A percentile compares a stretch with the other conserved stretches of the same genome.
Conservation (phyloP, 2,797 vertebrate genomes). For the Adrianichthys oophorus region DNA sequence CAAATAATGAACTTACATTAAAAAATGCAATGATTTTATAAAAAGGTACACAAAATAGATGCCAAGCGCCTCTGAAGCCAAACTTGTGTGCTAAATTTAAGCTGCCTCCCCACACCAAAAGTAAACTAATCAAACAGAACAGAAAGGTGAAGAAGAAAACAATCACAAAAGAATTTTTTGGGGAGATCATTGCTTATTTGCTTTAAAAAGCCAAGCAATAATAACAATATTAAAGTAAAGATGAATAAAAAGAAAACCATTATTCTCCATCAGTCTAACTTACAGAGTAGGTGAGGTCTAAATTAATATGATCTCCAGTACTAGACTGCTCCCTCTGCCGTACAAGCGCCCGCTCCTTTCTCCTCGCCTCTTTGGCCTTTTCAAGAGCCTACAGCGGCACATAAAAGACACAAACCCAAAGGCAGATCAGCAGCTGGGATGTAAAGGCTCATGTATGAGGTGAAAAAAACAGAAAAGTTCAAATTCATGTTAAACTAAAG, state of each 20-base stretch:
- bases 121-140: no score
- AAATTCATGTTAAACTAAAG: no score
- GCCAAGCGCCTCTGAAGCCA: no score
- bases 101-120: no score
- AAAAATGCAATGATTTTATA: no score
- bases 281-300: conserved; percentile 95
- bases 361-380: conserved; percentile 95
- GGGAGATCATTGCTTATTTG: not conserved
- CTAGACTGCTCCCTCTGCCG: conserved; percentile 88
- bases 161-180: no score
- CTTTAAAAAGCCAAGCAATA: not conserved
- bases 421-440: not conserved
- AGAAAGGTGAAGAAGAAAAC: no score
- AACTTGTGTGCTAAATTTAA: no score
- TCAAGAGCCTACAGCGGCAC: conserved; percentile 85
- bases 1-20: no score
- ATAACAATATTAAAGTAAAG: not conserved
- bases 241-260: not conserved
- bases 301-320: conserved; percentile 85
- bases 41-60: no score
- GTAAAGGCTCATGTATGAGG: no score
- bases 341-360: conserved; percentile 89
- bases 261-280: conserved; percentile 53
- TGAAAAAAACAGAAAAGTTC: no score
- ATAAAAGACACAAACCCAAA: not conserved